Conservation (phyloP, 2,113 vertebrate species). For the Plestiodon gilberti region DNA sequence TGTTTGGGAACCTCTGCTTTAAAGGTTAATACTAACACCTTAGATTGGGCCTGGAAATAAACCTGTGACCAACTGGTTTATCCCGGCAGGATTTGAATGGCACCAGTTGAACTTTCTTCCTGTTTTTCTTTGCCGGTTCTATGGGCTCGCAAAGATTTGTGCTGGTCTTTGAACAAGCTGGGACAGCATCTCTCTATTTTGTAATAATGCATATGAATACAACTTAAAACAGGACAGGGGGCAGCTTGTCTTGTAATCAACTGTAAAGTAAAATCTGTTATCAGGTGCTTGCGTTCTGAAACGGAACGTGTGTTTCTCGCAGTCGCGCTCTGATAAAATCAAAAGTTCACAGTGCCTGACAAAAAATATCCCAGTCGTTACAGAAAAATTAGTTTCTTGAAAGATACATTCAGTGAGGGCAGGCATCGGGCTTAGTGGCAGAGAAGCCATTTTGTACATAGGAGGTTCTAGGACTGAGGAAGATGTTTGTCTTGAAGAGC, state of each 20-base stretch:
- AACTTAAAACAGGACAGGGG: neutral
- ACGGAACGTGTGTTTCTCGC: neutral
- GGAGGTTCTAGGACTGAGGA: neutral
- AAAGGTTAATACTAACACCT: too few relatives aligned
- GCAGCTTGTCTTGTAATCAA: neutral
- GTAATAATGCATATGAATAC: neutral
- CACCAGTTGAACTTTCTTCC: neutral
- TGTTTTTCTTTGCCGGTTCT: neutral
- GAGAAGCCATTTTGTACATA: too few relatives aligned
- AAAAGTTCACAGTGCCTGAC: neutral
- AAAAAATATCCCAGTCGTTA: neutral
- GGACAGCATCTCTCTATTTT: neutral
- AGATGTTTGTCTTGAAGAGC: neutral
- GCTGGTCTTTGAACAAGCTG: neutral
- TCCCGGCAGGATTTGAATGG: too few relatives aligned
- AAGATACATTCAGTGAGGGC: too few relatives aligned
- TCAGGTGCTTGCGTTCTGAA: neutral
- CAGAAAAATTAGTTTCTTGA: neutral
- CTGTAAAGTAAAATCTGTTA: neutral
- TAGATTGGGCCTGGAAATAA: too few relatives aligned
- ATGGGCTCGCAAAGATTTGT: neutral
- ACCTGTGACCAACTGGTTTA: too few relatives aligned
- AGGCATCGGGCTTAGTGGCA: too few relatives aligned
- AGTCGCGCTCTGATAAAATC: neutral
- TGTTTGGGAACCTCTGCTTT: too few relatives aligned